Base-by-base conservation (phyloP, 2,888 invertebrate species). In the Diadegma fenestrale region DNA sequence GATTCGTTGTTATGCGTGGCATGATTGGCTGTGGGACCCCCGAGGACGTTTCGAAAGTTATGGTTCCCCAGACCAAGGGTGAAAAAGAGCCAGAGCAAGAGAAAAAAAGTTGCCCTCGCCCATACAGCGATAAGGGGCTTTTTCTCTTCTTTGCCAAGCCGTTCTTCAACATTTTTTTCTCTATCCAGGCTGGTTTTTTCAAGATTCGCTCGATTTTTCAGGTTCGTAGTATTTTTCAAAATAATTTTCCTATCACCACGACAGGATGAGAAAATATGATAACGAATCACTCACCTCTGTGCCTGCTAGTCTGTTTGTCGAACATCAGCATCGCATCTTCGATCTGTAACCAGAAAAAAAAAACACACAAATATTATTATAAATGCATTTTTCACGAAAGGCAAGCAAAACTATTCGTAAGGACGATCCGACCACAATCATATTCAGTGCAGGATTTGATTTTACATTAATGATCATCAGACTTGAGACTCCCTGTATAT, bases 271-370 rank as follows among this genome's bases (percentile, higher is more conserved):
- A 69, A 66, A 58, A 4, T 7, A 19, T 22, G 72, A 72, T 69
- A 30, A 4, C 7, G 37, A 54, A 30, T 77, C 4, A 91, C 93
- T 93, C 82, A 98, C 98, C 98, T 98, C 99, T 97, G 96, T 99
- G 99, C 95, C 99, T 97, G 96, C 99, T 99, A 94, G 99, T 99
- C 95, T 99, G 99, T 96, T 99, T 99, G 95, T 99, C 99, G 95
- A 99, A 99, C 99, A 99, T 99, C 94, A 99, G 96, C 99, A 99
- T 99, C 92, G 99, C 99, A 95, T 99, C 99, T 95, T 99, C 99
- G 94, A 99, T 99, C 99, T 99, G 97, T 87, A 98, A 98, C 94
- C 95, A 95, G 94, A 94, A 93, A 87, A 89, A 82, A 88, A 94
- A 93, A 87, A 89, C 82, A 88, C 26, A 10, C 43, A 80, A 58